Percentiles rank a stretch among this genome's conserved stretches.
Evolutionary conservation across 1,140 invertebrate species (phyloP).

Genomic region (Cotesia chilonis): DNA sequence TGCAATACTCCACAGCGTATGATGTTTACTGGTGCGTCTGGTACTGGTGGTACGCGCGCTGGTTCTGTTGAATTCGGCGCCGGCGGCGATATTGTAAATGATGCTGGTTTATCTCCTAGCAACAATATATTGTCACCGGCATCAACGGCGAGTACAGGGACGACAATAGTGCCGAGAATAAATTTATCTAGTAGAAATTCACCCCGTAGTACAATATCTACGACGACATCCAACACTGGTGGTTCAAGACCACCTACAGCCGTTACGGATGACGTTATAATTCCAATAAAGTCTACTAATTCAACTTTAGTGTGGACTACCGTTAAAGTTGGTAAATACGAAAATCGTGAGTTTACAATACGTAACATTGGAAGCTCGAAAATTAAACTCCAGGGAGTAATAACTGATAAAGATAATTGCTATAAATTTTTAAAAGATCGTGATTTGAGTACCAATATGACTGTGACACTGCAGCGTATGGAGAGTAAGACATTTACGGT

Average conservation of each 20-base stretch:
- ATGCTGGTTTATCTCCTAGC: too few relatives aligned
- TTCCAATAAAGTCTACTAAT: constrained; percentile 65
- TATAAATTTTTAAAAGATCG: constrained; percentile 61
- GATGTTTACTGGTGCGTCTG: too few relatives aligned
- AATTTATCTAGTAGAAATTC: constrained; percentile 56
- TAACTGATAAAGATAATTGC: constrained; percentile 55
- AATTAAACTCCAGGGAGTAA: constrained; percentile 61
- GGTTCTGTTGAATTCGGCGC: too few relatives aligned
- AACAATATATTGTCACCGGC: too few relatives aligned
- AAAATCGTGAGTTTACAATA: constrained; percentile 64
- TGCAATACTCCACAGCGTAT: constrained; percentile 52
- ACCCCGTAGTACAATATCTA: constrained; percentile 54
- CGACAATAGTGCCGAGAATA: background rate
- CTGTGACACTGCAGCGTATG: constrained; percentile 58
- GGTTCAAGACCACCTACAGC: constrained; percentile 22
- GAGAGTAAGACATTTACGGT: constrained; percentile 63
- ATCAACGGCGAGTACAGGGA: background rate
- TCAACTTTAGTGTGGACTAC: constrained; percentile 66
- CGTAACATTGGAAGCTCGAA: constrained; percentile 65
- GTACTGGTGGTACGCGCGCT: too few relatives aligned
- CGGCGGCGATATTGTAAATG: too few relatives aligned
- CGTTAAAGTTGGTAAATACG: constrained; percentile 61
- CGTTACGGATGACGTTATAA: constrained; percentile 48
- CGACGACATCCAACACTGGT: constrained; percentile 37
- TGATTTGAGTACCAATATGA: constrained; percentile 45